Conservation (phyloP, 2,888 invertebrate genomes). For the Nemoura dubitans region DNA sequence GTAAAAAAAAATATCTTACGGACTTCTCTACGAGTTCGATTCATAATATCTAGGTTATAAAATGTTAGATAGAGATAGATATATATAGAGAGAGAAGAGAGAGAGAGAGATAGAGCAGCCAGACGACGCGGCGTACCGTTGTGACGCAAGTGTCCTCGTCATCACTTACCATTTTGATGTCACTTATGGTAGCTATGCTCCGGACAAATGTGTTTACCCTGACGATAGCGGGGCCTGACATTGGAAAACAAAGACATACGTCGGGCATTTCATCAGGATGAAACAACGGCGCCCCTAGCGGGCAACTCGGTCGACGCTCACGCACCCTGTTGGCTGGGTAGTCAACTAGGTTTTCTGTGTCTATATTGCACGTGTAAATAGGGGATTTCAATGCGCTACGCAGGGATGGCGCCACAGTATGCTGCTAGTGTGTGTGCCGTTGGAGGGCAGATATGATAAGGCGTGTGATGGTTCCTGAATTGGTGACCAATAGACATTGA, state of each 20-base stretch:
- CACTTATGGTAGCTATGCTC: slow-evolving; percentile 98
- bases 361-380: neutral
- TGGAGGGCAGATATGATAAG: neutral
- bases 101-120: neutral
- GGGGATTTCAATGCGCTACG: neutral
- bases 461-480: neutral
- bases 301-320: neutral
- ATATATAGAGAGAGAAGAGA: neutral
- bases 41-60: neutral
- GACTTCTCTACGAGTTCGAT: neutral
- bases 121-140: neutral
- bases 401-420: neutral
- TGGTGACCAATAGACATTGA: neutral
- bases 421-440: neutral
- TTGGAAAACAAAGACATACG: slow-evolving; percentile 44
- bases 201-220: slow-evolving; percentile 98
- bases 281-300: slow-evolving; percentile 50
- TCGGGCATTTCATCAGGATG: slow-evolving; percentile 26
- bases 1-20: neutral
- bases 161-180: slow-evolving; percentile 98
- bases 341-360: neutral
- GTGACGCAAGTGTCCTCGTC: slow-evolving; percentile 21
- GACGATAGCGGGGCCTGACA: slow-evolving; percentile 88
- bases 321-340: neutral
- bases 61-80: neutral